phyloP scores from a whole-genome alignment of 2,797 vertebrate genomes.

The Catharus ustulatus region DNA sequence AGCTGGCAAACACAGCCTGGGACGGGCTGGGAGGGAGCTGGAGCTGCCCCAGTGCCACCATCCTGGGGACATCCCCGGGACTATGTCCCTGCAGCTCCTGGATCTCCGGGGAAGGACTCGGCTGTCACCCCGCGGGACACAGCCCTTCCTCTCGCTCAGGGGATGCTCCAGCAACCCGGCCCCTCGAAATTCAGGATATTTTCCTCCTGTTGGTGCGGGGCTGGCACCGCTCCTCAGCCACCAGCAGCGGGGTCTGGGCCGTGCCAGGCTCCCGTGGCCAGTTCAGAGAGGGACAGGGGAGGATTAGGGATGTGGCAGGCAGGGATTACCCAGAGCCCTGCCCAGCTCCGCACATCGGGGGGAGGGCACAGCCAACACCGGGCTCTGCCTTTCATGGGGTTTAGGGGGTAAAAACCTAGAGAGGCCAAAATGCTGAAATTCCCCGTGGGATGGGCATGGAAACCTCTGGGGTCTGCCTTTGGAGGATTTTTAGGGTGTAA shows the following conservation, averaged over 20 bases:
- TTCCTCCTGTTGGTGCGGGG: background rate
- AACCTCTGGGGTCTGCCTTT: background rate
- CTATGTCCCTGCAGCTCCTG: background rate
- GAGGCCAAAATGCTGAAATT: background rate
- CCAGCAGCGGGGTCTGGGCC: accelerated
- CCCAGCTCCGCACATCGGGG: background rate
- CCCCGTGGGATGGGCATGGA: accelerated
- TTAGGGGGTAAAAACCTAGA: background rate
- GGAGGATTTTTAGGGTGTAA: background rate
- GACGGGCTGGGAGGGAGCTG: no score
- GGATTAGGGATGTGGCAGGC: background rate
- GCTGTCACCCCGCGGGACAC: no score
- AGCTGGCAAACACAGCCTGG: background rate
- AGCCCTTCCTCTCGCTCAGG: background rate
- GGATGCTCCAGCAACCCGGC: background rate
- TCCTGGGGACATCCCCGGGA: background rate
- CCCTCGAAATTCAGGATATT: accelerated
- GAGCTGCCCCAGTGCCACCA: no score
- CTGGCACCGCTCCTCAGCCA: accelerated
- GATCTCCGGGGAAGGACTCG: background rate
- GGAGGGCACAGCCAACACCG: background rate
- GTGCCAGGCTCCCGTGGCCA: background rate
- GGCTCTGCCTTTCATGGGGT: accelerated
- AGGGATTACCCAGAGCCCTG: background rate
- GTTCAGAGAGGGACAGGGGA: constrained; percentile 10